These are phyloP conservation scores for Heteronetta atricapilla DNA, from an alignment of 2,113 vertebrate species.

Conservation along the genomic window DNA sequence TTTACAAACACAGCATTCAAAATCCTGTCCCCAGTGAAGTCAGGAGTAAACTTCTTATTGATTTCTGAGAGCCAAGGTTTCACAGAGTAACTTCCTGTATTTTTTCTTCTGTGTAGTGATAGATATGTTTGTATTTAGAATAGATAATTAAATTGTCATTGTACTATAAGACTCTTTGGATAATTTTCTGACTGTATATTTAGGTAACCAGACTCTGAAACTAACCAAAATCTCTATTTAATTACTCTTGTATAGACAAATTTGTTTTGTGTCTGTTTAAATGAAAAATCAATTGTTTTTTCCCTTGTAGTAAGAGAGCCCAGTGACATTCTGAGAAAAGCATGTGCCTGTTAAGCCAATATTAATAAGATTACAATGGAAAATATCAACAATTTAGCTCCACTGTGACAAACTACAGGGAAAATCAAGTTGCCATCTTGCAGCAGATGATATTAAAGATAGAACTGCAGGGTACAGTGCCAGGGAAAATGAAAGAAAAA, in stretches of 20 bases:
- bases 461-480: neutral
- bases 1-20: neutral
- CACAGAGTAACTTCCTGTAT: neutral
- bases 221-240: neutral
- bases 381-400: neutral
- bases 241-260: neutral
- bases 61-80: neutral
- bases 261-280: neutral
- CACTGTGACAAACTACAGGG: neutral
- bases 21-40: neutral
- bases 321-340: neutral
- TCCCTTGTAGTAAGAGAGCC: neutral
- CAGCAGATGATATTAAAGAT: neutral
- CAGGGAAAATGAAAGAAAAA: neutral
- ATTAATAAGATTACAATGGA: constrained; percentile 9
- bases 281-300: neutral
- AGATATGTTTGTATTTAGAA: neutral
- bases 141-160: neutral
- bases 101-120: neutral
- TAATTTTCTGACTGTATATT: neutral
- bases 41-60: neutral
- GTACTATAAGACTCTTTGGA: neutral
- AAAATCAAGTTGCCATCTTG: neutral
- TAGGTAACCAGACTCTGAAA: neutral
- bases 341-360: neutral